Percentiles rank a stretch among this genome's conserved stretches.
phyloP scores from a whole-genome alignment of 2,797 vertebrate genomes.

The Podargus strigoides region DNA sequence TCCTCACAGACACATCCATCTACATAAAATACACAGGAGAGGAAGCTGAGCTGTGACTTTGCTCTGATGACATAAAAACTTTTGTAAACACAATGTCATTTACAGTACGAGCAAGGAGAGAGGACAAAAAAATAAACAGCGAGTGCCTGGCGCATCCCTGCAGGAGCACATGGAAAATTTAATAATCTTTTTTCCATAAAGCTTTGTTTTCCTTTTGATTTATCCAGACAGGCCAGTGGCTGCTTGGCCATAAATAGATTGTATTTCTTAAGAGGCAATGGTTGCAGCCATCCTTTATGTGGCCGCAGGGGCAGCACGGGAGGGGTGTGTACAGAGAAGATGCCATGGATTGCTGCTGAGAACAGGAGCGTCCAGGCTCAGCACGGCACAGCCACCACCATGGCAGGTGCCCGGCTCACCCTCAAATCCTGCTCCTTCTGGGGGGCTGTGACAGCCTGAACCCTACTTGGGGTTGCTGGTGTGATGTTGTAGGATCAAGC shows the following conservation, averaged over 20 bases:
- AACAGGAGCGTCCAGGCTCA: background rate
- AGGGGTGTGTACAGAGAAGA: background rate
- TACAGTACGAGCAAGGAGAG: slow-evolving; percentile 58
- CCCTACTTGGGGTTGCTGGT: accelerated
- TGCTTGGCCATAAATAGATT: slow-evolving; percentile 70
- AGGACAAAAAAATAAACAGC: slow-evolving; percentile 55
- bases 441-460: background rate
- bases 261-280: slow-evolving; percentile 34
- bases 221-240: slow-evolving; percentile 38
- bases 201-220: slow-evolving; percentile 68
- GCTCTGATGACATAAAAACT: slow-evolving; percentile 79
- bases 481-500: background rate
- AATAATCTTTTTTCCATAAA: slow-evolving; percentile 74
- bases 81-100: slow-evolving; percentile 80
- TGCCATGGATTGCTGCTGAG: background rate
- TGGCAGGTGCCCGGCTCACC: background rate
- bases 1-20: slow-evolving; percentile 76
- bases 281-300: background rate
- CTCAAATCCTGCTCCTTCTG: accelerated
- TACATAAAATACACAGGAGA: slow-evolving; percentile 78
- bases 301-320: accelerated
- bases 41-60: slow-evolving; percentile 77
- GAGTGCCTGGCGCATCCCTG: slow-evolving; percentile 37
- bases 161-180: slow-evolving; percentile 69
- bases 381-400: background rate